Conservation (phyloP, 2,888 invertebrate genomes). For the Caenorhabditis drosophilae region DNA sequence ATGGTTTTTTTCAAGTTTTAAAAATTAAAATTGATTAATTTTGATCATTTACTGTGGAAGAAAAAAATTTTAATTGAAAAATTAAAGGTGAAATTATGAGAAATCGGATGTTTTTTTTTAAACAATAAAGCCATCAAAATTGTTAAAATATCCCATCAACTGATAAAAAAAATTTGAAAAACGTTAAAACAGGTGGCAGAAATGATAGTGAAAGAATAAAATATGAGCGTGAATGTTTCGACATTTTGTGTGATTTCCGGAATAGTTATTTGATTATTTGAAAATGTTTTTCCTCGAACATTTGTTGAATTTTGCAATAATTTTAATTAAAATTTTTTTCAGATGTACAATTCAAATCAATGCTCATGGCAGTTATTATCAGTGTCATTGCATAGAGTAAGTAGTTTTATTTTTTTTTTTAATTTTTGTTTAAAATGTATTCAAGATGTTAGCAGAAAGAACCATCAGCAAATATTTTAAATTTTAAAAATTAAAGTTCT, state of each 20-base stretch:
- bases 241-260: not conserved
- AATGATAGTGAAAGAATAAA: no score
- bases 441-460: no score
- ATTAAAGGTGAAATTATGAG: no score
- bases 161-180: not conserved
- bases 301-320: not conserved
- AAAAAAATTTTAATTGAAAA: no score
- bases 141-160: not conserved
- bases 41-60: no score
- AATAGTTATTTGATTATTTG: not conserved
- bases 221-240: not conserved
- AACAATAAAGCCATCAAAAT: not conserved
- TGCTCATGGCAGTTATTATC: slow-evolving; percentile 65
- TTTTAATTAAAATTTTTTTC: no score
- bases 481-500: no score
- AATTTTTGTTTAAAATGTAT: no score
- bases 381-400: slow-evolving; percentile 63
- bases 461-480: no score
- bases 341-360: slow-evolving; percentile 35
- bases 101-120: no score
- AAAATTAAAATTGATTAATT: no score
- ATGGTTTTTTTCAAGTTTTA: not conserved
- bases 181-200: not conserved
- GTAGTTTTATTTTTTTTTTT: slow-evolving; percentile 29
- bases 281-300: not conserved